Base-by-base conservation (phyloP, 2,797 vertebrate species). In the Cirrhinus molitorella region DNA sequence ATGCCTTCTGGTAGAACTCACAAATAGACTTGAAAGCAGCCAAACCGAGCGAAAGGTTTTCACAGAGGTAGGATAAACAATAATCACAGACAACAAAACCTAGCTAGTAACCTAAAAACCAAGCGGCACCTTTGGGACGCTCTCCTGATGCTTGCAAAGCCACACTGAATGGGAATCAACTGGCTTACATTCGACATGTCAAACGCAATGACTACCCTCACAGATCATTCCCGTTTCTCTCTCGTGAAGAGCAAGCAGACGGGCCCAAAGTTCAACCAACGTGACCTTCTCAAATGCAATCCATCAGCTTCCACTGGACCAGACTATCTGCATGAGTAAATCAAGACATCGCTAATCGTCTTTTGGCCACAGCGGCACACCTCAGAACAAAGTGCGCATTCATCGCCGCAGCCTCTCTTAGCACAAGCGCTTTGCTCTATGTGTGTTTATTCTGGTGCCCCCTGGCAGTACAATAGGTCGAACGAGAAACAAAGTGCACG, bases 331-430 rank as follows among this genome's bases (percentile, higher is more conserved):
- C 72, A 71, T 61, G 80, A 78, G 59, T 68, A 83, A 93, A 93
- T 92, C 90, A 93, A 94, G 88, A 93, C 93, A 92, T 86, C 87
- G 70, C 84, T 89, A 91, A 90, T 85, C 82, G 88, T 92, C 90
- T 92, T 89, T 91, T 92, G 88, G 85, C 90, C 91, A 90, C 89
- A 90, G 89, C 89, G 91, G 85, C 89, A 91, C 89, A 82, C 84
- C 73, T 71, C 51, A 81, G 87, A 89, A 92, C 92, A 94, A 93
- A 92, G 88, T 88, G 85, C 91, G 92, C 89, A 94, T 94, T 94
- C 91, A 88, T 88, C 28, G 89, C 88, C 68, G 14, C 59, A 84
- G 86, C 65, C 85, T 86, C 65, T 47, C 87, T 90, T 84, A 91
- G 80, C 87, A 86, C 89, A 93, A 87, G 90, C 90, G 90, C 86